Percentiles rank a stretch among this genome's conserved stretches.
These are phyloP conservation scores for Malachius bipustulatus DNA, from an alignment of 2,888 invertebrate species.

Conservation along the genomic window DNA sequence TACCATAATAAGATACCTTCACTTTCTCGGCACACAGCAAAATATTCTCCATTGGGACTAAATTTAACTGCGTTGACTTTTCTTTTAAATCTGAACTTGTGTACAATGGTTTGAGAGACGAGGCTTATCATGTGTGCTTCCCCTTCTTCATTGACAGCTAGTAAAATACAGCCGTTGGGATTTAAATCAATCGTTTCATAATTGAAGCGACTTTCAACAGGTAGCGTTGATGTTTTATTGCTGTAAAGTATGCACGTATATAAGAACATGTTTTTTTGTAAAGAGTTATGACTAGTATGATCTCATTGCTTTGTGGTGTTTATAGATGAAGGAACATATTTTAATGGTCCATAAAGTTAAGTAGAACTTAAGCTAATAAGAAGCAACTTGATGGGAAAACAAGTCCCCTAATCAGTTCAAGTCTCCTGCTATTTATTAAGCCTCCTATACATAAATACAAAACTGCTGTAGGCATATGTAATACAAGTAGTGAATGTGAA, in stretches of 20 bases:
- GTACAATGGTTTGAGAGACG: slow-evolving; percentile 68
- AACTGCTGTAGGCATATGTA: too few relatives aligned
- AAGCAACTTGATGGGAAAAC: too few relatives aligned
- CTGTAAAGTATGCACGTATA: too few relatives aligned
- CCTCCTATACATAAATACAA: too few relatives aligned
- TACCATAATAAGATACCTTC: slow-evolving; percentile 42
- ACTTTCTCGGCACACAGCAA: slow-evolving; percentile 81
- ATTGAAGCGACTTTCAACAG: slow-evolving; percentile 77
- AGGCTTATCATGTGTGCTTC: slow-evolving; percentile 78
- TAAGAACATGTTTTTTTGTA: too few relatives aligned
- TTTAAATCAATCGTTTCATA: slow-evolving; percentile 76
- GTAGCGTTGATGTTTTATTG: slow-evolving; percentile 78
- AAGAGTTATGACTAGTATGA: too few relatives aligned
- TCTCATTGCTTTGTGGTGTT: too few relatives aligned
- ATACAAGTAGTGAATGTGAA: too few relatives aligned
- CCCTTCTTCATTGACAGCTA: slow-evolving; percentile 85
- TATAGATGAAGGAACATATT: slow-evolving; percentile 4
- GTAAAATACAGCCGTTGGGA: slow-evolving; percentile 72
- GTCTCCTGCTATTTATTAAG: neutral
- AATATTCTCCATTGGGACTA: slow-evolving; percentile 87
- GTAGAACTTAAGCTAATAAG: slow-evolving; percentile 6
- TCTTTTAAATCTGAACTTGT: slow-evolving; percentile 71
- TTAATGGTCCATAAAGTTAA: slow-evolving; percentile 9
- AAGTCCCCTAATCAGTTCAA: neutral
- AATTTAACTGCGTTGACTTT: slow-evolving; percentile 69